A percentile compares a stretch with the other conserved stretches of the same genome.
These are phyloP conservation scores for Penelope pileata DNA, from an alignment of 2,113 vertebrate genomes.

Conservation along the genomic window DNA sequence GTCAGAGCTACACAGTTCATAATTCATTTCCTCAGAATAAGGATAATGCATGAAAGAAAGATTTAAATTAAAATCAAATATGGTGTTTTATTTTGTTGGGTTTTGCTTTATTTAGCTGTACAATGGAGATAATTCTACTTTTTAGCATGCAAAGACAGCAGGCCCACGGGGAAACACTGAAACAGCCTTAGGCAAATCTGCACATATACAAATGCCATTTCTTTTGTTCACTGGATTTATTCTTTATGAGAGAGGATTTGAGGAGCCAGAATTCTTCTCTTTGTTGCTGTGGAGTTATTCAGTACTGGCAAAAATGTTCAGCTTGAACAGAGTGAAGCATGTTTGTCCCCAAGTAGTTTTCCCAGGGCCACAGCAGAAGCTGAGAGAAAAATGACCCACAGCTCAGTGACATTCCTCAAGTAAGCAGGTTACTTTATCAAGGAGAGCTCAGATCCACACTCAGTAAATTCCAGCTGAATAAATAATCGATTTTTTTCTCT, in stretches of 20 bases:
- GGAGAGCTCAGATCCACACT: slow-evolving; percentile 10
- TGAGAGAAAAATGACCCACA: background rate
- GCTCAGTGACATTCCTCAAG: background rate
- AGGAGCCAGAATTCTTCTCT: slow-evolving; percentile 1
- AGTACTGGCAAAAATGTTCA: slow-evolving; percentile 5
- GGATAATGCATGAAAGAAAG: background rate
- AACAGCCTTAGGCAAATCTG: slow-evolving; percentile 7
- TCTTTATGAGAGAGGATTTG: slow-evolving; percentile 9
- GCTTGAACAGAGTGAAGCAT: background rate
- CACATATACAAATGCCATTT: background rate
- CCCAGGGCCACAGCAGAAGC: background rate
- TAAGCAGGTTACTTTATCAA: background rate
- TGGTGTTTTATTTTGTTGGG: background rate
- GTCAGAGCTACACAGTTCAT: background rate
- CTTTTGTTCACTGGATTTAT: slow-evolving; percentile 37
- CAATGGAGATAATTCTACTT: background rate
- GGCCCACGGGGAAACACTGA: background rate
- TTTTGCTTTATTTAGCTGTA: background rate
- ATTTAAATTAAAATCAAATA: background rate
- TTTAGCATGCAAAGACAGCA: background rate
- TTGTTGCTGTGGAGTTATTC: slow-evolving; percentile 34
- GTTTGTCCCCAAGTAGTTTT: slow-evolving; percentile 13
- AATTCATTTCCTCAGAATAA: background rate
- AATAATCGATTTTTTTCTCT: background rate
- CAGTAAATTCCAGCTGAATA: background rate